Evolutionary conservation across 2,797 vertebrate genomes (phyloP), one percentile per base, ranked within the genome.

Genomic region (Choloepus didactylus): DNA sequence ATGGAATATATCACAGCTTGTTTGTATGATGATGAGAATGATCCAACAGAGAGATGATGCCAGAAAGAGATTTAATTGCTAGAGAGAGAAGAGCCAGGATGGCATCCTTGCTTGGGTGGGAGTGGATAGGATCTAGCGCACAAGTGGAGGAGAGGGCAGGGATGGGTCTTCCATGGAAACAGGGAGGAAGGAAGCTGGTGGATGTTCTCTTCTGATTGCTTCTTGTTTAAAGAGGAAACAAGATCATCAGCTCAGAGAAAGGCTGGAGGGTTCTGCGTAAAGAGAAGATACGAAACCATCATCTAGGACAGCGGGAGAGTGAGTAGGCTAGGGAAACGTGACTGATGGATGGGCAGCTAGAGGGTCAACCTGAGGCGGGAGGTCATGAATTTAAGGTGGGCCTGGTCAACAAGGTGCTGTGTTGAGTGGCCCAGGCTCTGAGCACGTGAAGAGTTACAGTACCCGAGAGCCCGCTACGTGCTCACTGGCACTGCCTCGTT

Each of bases 21-120:
- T 87, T 60, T 79, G 56, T 60, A n/a, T 21, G 25, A 69, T 79
- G 82, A 79, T 62, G 31, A 44, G 25, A 70, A 69, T 70, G 91
- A 18, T 16, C 51, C 41, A 51, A 16, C 6, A 79, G 41, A 60
- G 9, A 35, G 3, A 19, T 31, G 31, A 60, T 6, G n/a, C 41
- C 25, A 49, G 60, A 67, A 29, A n/a, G 31, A 67, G 15, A 67
- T 29, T 35, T 15, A 67, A 59, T 49, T n/a, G 10, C 31, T 51
- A 49, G 76, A 72, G 67, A 56, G 18, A 56, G 54, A 56, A 19
- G 18, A 2, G 18, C 54, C 19, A 16, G 54, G 5, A 56, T 23
- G 11, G 23, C 0, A 0, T 60, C 27, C 1, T 6, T 9, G 19
- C 41, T 11, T 29, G 49, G 19, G 27, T 3, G 19, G 41, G 41